Evolutionary conservation across 2,797 vertebrate species (phyloP), one percentile per base, ranked within the genome.

Genomic region (Chiloscyllium punctatum): DNA sequence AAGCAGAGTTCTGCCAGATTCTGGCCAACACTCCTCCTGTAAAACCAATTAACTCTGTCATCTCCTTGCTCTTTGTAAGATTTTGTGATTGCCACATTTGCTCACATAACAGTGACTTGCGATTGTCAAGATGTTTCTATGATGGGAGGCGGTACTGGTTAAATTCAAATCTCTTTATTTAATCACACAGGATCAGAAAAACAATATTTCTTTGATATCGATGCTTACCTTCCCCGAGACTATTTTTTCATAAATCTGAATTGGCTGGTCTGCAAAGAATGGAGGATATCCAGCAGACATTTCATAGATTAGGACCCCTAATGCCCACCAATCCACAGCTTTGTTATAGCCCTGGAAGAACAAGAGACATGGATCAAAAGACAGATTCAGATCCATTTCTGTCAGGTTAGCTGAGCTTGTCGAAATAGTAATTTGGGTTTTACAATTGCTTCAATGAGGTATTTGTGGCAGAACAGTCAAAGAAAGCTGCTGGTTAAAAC

Each of bases 211-310:
- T n/a, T 68, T 21, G 37, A 66, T 69, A 27, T 25, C 42, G 33
- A 21, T 95, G 96, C 98, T 97, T 96, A 98, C 99, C 98, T 99
- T 99, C 96, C 99, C 99, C 95, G 98, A 99, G 97, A 99, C 98
- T 96, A 99, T 99, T 98, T 99, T 99, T 97, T 99, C 98, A 0
- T 99, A 99, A 97, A 99, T 99, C 97, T 99, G 98, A 97, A 99
- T 99, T 95, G 98, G 98, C 98, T 99, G 98, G 97, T 99, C 98
- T 3, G 98, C 99, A 94, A 99, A 99, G 97, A 99, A 99, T 6
- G 98, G 99, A 0, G 98, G 99, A 96, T 99, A 99, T 37, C 97
- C 97, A 3, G 97, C 97, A 0, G 97, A 97, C 97, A 98, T 98
- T 96, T 98, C 97, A 0, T 99, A 99, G 97, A 99, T 99, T 96